These are phyloP conservation scores for Spilogale gracilis DNA, from an alignment of 2,113 vertebrate genomes.

Conservation along the genomic window DNA sequence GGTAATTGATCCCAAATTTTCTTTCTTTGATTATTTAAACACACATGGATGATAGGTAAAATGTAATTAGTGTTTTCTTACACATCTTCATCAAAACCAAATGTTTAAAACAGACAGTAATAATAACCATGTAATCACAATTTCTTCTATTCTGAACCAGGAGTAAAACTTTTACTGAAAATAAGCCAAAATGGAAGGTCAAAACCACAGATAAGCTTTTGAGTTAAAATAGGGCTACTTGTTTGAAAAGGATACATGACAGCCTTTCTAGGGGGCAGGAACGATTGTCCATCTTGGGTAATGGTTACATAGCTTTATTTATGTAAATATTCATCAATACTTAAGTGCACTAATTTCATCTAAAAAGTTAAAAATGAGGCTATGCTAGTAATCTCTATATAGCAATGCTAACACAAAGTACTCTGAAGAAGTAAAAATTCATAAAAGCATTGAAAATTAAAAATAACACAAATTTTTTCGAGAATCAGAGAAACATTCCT, in stretches of 20 bases:
- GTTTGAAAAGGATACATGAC: not conserved
- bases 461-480: not conserved
- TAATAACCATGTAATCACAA: slow-evolving; percentile 15
- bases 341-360: not conserved
- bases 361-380: not conserved
- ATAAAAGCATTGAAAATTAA: not conserved
- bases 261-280: not conserved
- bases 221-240: not conserved
- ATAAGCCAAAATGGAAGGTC: not conserved
- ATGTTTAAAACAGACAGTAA: not conserved
- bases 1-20: not conserved
- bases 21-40: slow-evolving; percentile 38
- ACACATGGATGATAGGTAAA: not conserved
- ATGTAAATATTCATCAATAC: not conserved
- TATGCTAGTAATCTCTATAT: not conserved
- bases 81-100: slow-evolving; percentile 6
- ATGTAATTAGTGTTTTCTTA: not conserved
- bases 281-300: not conserved
- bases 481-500: not conserved
- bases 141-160: slow-evolving; percentile 1
- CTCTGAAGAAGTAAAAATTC: not conserved
- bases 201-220: slow-evolving; percentile 27
- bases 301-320: not conserved
- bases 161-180: not conserved
- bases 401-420: not conserved